Base-by-base conservation (phyloP, 2,797 vertebrate species). In the Distichodus sexfasciatus region DNA sequence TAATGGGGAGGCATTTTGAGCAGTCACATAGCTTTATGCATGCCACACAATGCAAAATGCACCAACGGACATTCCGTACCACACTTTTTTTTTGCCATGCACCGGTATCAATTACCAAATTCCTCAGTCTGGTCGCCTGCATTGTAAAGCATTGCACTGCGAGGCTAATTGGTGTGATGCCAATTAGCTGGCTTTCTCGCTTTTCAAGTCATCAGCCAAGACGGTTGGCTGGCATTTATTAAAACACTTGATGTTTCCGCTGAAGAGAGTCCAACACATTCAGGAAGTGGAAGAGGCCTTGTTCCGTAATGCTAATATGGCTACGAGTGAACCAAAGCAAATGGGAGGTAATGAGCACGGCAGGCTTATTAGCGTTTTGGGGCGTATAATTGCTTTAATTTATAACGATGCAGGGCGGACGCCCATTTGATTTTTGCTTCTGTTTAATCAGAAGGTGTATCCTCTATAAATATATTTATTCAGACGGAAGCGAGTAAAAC, bases 91-190 rank as follows among this genome's bases (percentile, higher is more conserved):
- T 17, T n/a, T n/a, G n/a, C n/a, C 59, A 28, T 43, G 43, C 48
- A 55, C 62, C 19, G 23, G 36, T 59, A 51, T 71, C 63, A 81
- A 75, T 77, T 79, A 81, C 29, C 17, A 55, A 31, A 78, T 80
- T 75, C 72, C 58, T 70, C 36, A 40, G 50, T 58, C 64, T 57
- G 71, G 66, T 62, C 23, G 44, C 35, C 46, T 57, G 21, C 66
- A 47, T 46, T 31, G 41, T 55, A 31, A 57, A 40, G 47, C 33
- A 72, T 41, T n/a, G n/a, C n/a, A 71, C 38, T 43, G 26, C 9
- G 1, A 44, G 19, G 61, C 43, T 70, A 70, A 71, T 71, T 71
- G 61, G 60, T 58, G 61, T 31, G 60, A 19, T 64, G 51, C 21
- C 46, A 47, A 51, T 64, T n/a, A 68, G 67, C 62, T 12, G 15